These are phyloP conservation scores for Colius striatus DNA, from an alignment of 2,113 vertebrate genomes.

Conservation along the genomic window DNA sequence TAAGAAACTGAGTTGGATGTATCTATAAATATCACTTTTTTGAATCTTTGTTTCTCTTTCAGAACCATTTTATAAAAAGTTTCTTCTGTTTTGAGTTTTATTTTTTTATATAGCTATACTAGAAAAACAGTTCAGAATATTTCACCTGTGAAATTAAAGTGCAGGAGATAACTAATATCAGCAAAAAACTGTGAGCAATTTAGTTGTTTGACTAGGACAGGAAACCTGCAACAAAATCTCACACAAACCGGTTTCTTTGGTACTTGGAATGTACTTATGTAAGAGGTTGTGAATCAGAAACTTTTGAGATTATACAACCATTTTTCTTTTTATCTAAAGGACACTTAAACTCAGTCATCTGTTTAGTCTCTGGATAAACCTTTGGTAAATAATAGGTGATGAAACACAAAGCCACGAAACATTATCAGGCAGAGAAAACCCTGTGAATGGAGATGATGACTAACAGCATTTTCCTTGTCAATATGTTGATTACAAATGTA, in stretches of 20 bases:
- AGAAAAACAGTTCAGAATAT: not conserved
- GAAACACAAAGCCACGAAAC: not conserved
- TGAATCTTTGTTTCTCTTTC: not conserved
- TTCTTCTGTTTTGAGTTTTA: not conserved
- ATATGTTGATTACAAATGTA: not conserved
- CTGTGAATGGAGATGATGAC: not conserved
- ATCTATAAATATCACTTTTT: not conserved
- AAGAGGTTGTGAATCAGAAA: not conserved
- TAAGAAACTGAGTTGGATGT: not conserved
- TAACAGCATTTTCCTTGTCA: not conserved
- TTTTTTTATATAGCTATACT: not conserved
- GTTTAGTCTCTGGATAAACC: not conserved
- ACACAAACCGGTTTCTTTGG: not conserved
- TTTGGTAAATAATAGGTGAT: not conserved
- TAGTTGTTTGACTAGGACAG: not conserved
- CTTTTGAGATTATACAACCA: not conserved
- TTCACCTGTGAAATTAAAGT: slow-evolving; percentile 27
- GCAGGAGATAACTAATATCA: not conserved
- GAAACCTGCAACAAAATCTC: not conserved
- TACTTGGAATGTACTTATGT: not conserved
- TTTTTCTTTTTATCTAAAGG: not conserved
- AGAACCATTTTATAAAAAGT: not conserved
- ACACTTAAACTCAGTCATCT: not conserved
- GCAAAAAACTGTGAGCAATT: not conserved
- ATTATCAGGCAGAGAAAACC: not conserved